Percentiles rank a stretch among this genome's conserved stretches.
phyloP scores from a whole-genome alignment of 2,888 invertebrate genomes.

The Patella ulyssiponensis region DNA sequence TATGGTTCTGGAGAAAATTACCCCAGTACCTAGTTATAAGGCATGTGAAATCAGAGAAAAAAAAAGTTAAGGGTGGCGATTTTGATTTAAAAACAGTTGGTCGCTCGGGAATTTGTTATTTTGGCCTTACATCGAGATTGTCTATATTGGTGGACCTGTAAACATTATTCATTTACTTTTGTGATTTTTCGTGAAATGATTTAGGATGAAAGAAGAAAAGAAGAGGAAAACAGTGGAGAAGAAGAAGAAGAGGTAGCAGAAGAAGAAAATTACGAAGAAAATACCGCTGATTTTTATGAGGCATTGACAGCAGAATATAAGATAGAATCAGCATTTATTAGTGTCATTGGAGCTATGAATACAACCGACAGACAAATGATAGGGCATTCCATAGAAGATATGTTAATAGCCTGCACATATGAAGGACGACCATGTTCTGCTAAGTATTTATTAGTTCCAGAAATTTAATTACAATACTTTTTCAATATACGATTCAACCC shows the following conservation, averaged over 20 bases:
- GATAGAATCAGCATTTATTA: conserved; percentile 36
- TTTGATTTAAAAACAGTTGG: too few relatives aligned
- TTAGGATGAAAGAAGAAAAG: neutral
- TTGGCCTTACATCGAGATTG: too few relatives aligned
- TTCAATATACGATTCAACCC: too few relatives aligned
- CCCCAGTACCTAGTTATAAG: too few relatives aligned
- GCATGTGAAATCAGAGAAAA: too few relatives aligned
- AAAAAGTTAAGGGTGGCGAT: too few relatives aligned
- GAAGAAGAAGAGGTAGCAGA: neutral
- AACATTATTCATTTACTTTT: too few relatives aligned
- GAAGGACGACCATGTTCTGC: conserved; percentile 47
- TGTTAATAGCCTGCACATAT: conserved; percentile 48
- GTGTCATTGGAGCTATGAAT: conserved; percentile 26
- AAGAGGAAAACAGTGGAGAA: neutral
- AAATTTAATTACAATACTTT: too few relatives aligned
- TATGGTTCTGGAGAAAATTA: too few relatives aligned
- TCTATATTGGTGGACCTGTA: too few relatives aligned
- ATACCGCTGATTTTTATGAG: neutral
- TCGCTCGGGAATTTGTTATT: too few relatives aligned
- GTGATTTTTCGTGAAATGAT: neutral
- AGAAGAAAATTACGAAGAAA: conserved; percentile 5
- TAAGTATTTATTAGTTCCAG: conserved; percentile 29
- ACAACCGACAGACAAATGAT: conserved; percentile 29
- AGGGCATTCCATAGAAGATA: conserved; percentile 47
- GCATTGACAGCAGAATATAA: conserved; percentile 6